phyloP scores from a whole-genome alignment of 2,797 vertebrate genomes.

The Meriones psammophilus region DNA sequence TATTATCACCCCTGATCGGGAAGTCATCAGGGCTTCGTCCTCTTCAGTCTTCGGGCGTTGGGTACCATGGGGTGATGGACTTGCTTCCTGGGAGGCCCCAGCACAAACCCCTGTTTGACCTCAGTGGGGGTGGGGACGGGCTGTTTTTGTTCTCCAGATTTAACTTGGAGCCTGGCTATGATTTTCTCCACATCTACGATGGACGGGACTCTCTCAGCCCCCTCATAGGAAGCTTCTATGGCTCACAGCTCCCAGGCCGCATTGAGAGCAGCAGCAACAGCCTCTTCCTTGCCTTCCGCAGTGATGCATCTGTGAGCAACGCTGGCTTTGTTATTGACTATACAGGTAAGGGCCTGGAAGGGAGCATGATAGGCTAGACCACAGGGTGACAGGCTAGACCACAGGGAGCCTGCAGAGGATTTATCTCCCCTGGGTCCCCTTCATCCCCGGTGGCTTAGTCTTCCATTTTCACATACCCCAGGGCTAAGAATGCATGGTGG shows the following conservation, averaged over 20 bases:
- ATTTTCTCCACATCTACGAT: constrained; percentile 98
- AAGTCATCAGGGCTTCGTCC: fast-evolving
- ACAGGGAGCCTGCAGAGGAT: background rate
- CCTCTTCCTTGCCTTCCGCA: constrained; percentile 98
- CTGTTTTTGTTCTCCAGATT: constrained; percentile 90
- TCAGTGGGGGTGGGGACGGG: constrained; percentile 17
- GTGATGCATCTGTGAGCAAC: constrained; percentile 98
- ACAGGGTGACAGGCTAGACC: background rate
- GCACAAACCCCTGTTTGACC: constrained; percentile 55
- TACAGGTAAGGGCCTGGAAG: constrained; percentile 89
- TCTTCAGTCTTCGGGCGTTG: background rate
- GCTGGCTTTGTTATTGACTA: constrained; percentile 97
- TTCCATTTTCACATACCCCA: background rate
- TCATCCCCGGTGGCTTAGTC: background rate
- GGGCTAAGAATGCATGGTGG: background rate
- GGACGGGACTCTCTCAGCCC: constrained; percentile 97
- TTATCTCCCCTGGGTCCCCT: background rate
- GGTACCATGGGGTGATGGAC: background rate
- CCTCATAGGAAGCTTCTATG: constrained; percentile 97
- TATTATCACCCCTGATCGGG: background rate
- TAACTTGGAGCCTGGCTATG: constrained; percentile 98
- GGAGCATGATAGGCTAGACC: background rate
- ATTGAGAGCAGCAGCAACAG: constrained; percentile 98
- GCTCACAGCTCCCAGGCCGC: constrained; percentile 94
- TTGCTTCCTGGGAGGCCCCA: background rate